Percentiles rank a stretch among this genome's conserved stretches.
Conservation (phyloP, 35 echinoderm and acorn worm genomes). For the Heliocidaris tuberculata region DNA sequence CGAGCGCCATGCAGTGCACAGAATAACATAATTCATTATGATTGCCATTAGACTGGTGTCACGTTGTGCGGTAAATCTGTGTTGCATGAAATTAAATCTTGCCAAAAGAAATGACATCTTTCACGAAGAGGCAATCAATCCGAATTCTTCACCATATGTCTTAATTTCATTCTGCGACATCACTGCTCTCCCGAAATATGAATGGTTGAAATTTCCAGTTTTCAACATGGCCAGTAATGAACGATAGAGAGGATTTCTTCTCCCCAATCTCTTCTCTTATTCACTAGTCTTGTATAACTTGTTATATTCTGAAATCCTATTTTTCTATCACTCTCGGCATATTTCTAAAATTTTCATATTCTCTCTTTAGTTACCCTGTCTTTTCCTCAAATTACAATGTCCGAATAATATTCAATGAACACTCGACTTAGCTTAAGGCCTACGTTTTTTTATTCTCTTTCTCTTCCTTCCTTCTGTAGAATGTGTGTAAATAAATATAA, state of each 20-base stretch:
- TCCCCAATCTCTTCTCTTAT: background rate
- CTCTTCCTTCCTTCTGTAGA: too few relatives aligned
- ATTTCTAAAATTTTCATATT: too few relatives aligned
- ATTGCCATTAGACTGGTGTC: background rate
- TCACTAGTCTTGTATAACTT: too few relatives aligned
- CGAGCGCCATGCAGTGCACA: background rate
- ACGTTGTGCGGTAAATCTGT: background rate
- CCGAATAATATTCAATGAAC: too few relatives aligned
- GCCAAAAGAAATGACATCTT: background rate
- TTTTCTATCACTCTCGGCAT: too few relatives aligned
- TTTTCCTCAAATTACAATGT: too few relatives aligned
- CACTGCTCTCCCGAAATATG: background rate
- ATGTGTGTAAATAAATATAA: too few relatives aligned
- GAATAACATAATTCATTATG: background rate
- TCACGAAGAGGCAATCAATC: background rate
- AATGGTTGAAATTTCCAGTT: background rate
- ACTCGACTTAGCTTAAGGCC: too few relatives aligned
- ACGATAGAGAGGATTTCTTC: background rate
- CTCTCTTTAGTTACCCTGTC: too few relatives aligned
- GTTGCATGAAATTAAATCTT: constrained; percentile 18
- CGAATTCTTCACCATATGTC: background rate
- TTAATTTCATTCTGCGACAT: background rate
- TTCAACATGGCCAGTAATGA: background rate
- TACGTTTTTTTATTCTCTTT: too few relatives aligned
- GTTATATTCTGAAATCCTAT: too few relatives aligned